Base-by-base conservation (phyloP, 1,140 invertebrate genomes). In the Zaprionus ghesquierei region DNA sequence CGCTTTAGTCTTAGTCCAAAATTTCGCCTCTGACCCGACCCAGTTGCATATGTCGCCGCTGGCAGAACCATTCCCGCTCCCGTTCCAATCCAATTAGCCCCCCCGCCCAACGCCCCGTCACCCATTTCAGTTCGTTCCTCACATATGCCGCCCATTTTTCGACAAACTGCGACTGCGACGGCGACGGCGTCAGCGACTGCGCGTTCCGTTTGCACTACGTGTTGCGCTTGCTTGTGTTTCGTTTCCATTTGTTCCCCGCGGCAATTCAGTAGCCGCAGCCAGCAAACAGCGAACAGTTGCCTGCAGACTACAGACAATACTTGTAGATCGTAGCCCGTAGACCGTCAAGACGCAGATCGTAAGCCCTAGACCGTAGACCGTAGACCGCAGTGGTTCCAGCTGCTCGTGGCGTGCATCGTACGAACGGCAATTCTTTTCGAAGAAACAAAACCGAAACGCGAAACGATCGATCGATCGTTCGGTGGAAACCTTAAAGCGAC, bases 11-110 rank as follows among this genome's bases (percentile, higher is more conserved):
- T 15, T 18, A 38, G n/a, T 69, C 62, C 51, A 80, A 76, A 76
- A 53, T 60, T 58, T 51, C 68, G 66, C 68, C 65, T 63, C 60
- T 76, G 78, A 81, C 73, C 78, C 78, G 78, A 81, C 78, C 78
- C 68, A 81, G 41, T 76, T 81, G 54, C 78, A 81, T 63, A 68
- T 76, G 68, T 68, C 62, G 80, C 50, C 46, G 38, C 23, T 29
- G 25, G 41, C 56, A 60, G 27, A 60, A 60, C 18, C 22, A 27
- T 15, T 38, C 51, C 62, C 54, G n/a, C 13, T 41, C 29, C 15
- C 50, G 38, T 27, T 41, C n/a, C 35, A 6, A n/a, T 41, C 6
- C 35, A n/a, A 18, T 6, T n/a, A 15, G 18, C 25, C 12, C 35
- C 22, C 35, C 2, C 2, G 5, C 15, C 15, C n/a, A 41, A n/a